Evolutionary conservation across 1,140 invertebrate genomes (phyloP), one percentile per base, ranked within the genome.

Genomic region (Drosophila bipectinata): DNA sequence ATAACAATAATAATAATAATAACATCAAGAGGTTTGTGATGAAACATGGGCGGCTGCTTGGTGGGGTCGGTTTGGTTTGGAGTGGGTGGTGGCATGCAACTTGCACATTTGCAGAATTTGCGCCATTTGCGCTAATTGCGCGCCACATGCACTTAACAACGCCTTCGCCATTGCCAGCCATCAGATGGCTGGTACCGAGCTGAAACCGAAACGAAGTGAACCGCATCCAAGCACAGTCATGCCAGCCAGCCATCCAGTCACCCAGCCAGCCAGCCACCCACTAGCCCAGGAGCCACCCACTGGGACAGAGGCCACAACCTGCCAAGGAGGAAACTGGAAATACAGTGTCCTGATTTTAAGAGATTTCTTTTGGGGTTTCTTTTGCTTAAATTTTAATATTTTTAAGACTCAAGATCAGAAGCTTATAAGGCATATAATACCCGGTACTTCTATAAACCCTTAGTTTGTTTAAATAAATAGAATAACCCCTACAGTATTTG

Each of bases 61-160:
- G n/a, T 26, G 47, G 53, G 3, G 21, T 21, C 5, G 39, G 4
- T 12, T 15, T 18, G 3, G 10, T 37, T 37, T 37, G 0, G 34
- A 12, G 34, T 3, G 47, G 7, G 15, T 1, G 18, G 49, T 57
- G 18, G 49, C 56, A 41, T 75, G 72, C 69, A 74, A 48, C 51
- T 73, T 63, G 58, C 69, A 54, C 72, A 67, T 75, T 74, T 74
- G 47, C 67, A 39, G 66, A 56, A 66, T 49, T 67, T 68, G 61
- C 53, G 34, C 61, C 61, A 76, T 76, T 76, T 67, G 72, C 72
- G 72, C 72, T 76, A 76, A 76, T 76, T 76, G 72, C 72, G 55
- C 72, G 49, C 72, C 56, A 67, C 72, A 76, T 75, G 72, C 72
- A 75, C 72, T 75, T 75, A 75, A 66, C 72, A 75, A 75, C 72